Percentiles rank a stretch among this genome's conserved stretches.
Evolutionary conservation across 2,888 invertebrate species (phyloP).

Genomic region (Luffia ferchaultella): DNA sequence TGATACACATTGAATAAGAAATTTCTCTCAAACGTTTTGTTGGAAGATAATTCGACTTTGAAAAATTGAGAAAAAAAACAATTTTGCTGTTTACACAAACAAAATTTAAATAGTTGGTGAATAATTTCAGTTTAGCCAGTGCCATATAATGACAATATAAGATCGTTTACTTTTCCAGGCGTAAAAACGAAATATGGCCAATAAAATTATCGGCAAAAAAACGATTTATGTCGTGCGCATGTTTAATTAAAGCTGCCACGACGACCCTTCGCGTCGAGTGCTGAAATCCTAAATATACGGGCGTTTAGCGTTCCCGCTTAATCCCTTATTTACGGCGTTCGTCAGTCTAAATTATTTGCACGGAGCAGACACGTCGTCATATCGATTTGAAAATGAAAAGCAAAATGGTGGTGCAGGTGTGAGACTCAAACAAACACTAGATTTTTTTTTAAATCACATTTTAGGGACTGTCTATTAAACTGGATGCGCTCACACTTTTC

Average conservation of each 20-base stretch:
- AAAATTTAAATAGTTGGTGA: too few species aligned
- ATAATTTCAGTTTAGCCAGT: too few species aligned
- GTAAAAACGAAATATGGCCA: background rate
- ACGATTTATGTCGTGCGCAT: background rate
- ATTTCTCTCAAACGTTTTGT: too few species aligned
- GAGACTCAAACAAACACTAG: too few species aligned
- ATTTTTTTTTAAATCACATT: background rate
- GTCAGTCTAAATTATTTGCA: conserved; percentile 49
- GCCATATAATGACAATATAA: too few species aligned
- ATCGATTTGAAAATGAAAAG: conserved; percentile 30
- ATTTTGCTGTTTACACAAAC: too few species aligned
- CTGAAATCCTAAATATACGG: conserved; percentile 43
- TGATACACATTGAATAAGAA: too few species aligned
- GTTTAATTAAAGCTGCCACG: background rate
- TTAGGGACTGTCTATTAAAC: background rate
- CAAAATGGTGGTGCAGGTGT: conserved; percentile 1
- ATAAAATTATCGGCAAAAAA: background rate
- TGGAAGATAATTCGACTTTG: too few species aligned
- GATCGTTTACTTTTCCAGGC: too few species aligned
- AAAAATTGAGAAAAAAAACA: too few species aligned
- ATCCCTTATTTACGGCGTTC: conserved; percentile 46
- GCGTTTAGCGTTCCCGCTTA: conserved; percentile 39
- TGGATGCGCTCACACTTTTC: background rate
- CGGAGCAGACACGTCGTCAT: conserved; percentile 39
- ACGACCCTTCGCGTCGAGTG: background rate